phyloP scores from a whole-genome alignment of 2,113 vertebrate species.

The Stomatorhinus ivindoensis region DNA sequence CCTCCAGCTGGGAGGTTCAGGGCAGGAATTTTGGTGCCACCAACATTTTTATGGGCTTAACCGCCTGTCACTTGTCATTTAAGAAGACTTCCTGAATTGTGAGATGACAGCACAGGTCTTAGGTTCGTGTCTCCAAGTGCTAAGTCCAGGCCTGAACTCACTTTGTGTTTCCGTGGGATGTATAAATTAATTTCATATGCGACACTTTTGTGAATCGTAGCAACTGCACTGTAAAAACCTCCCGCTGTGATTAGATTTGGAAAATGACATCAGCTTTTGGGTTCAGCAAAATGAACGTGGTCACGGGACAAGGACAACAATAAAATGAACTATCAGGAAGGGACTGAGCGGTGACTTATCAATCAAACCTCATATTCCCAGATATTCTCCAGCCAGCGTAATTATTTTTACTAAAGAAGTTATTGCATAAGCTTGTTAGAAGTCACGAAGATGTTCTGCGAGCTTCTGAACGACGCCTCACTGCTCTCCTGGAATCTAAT shows the following conservation, averaged over 20 bases:
- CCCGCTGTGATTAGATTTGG: slow-evolving; percentile 14
- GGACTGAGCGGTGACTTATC: background rate
- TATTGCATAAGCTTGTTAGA: slow-evolving; percentile 6
- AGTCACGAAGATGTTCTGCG: slow-evolving; percentile 12
- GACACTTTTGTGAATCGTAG: slow-evolving; percentile 16
- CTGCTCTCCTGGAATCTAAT: slow-evolving; percentile 38
- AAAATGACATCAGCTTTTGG: background rate
- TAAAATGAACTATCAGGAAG: background rate
- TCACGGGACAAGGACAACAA: no score
- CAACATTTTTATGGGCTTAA: background rate
- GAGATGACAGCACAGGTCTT: slow-evolving; percentile 34
- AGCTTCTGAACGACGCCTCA: slow-evolving; percentile 14
- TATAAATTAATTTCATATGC: slow-evolving; percentile 33
- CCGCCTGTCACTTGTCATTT: slow-evolving; percentile 39
- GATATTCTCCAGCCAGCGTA: background rate
- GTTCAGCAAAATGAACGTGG: background rate
- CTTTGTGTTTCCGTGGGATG: slow-evolving; percentile 24
- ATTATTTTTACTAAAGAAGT: background rate
- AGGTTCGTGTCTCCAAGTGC: slow-evolving; percentile 12
- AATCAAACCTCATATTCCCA: background rate
- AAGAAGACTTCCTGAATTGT: slow-evolving; percentile 20
- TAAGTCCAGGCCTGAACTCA: slow-evolving; percentile 24
- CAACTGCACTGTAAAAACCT: background rate
- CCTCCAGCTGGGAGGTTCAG: background rate
- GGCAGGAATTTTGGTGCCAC: slow-evolving; percentile 26